Percentiles rank a stretch among this genome's conserved stretches.
These are phyloP conservation scores for Candoia aspera DNA, from an alignment of 2,113 vertebrate genomes.

Conservation along the genomic window DNA sequence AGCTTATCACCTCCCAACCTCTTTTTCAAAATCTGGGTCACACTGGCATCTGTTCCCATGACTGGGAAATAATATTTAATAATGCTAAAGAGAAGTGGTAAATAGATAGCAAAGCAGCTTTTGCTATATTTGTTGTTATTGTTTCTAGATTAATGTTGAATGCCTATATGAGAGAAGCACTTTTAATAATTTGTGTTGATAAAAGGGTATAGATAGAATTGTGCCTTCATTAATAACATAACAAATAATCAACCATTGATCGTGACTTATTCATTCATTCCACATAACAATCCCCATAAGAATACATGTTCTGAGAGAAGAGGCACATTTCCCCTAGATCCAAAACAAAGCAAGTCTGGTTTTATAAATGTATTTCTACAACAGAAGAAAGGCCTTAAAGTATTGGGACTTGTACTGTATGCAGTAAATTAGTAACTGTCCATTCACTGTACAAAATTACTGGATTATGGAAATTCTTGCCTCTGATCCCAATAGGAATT, in stretches of 20 bases:
- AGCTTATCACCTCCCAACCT: neutral
- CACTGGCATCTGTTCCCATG: neutral
- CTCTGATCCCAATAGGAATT: neutral
- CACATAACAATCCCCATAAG: neutral
- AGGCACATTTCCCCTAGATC: neutral
- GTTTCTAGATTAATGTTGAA: neutral
- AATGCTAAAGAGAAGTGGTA: neutral
- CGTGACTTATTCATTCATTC: neutral
- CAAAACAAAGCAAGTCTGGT: neutral
- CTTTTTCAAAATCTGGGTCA: neutral
- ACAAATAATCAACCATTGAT: neutral
- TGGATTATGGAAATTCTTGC: neutral
- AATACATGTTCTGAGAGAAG: neutral
- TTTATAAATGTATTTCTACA: neutral
- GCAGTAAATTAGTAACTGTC: neutral
- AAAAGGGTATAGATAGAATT: neutral
- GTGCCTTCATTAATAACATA: neutral
- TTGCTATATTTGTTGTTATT: neutral
- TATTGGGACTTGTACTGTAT: neutral
- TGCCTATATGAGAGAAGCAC: neutral
- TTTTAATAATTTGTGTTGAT: neutral
- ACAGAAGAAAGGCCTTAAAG: neutral
- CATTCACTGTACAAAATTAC: neutral
- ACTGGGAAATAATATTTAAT: neutral
- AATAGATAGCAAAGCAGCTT: neutral